Percentiles rank a stretch among this genome's conserved stretches.
These are phyloP conservation scores for Tragelaphus scriptus DNA, from an alignment of 2,113 vertebrate species.

Conservation along the genomic window DNA sequence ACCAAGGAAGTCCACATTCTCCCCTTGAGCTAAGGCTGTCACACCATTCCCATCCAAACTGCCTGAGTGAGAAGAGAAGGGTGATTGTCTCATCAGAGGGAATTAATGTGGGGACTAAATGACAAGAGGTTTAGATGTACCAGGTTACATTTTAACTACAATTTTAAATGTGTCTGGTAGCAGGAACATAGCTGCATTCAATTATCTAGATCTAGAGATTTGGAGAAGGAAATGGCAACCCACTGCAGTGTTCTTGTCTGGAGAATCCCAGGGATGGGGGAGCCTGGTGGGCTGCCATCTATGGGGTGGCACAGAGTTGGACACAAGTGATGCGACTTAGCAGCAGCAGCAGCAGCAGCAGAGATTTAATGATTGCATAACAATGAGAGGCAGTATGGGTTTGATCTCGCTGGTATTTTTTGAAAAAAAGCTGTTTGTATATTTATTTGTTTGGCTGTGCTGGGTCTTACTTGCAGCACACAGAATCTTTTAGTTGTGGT, in stretches of 20 bases:
- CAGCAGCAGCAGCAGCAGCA: background rate
- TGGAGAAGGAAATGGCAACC: background rate
- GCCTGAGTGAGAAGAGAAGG: background rate
- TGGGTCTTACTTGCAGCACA: background rate
- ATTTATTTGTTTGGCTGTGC: background rate
- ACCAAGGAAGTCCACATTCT: background rate
- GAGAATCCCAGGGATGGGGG: no score
- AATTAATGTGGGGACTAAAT: background rate
- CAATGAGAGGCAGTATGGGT: background rate
- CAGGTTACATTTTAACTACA: background rate
- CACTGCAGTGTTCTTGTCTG: no score
- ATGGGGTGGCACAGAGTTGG: no score
- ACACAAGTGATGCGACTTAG: no score
- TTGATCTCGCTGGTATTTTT: background rate
- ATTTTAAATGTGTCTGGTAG: background rate
- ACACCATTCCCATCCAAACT: background rate
- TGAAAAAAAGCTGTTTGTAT: background rate
- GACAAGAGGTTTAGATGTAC: background rate
- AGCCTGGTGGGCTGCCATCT: no score
- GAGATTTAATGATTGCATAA: background rate
- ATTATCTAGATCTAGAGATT: background rate
- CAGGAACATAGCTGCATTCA: background rate
- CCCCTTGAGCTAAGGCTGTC: background rate
- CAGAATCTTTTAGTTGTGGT: background rate
- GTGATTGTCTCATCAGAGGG: background rate